Percentiles rank a stretch among this genome's conserved stretches.
phyloP scores from a whole-genome alignment of 2,113 vertebrate genomes.

The Nannospalax galili region DNA sequence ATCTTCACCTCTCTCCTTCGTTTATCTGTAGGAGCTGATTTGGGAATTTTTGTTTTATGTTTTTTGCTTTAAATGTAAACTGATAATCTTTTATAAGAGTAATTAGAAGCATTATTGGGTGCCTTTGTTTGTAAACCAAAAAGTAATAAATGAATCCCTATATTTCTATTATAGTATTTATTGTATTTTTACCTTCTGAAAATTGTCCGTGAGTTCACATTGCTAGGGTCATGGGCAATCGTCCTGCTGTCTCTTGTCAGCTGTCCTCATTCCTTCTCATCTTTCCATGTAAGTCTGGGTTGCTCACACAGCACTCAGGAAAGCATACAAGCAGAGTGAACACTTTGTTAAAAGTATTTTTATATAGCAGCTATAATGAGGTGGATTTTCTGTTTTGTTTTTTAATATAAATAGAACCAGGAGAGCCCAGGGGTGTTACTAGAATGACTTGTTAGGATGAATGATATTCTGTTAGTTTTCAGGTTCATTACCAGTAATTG shows the following conservation, averaged over 20 bases:
- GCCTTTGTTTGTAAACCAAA: constrained; percentile 97
- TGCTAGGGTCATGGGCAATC: neutral
- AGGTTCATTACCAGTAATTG: neutral
- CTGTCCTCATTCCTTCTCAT: constrained; percentile 25
- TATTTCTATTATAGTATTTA: constrained; percentile 80
- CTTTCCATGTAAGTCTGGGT: constrained; percentile 53
- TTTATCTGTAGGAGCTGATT: constrained; percentile 62
- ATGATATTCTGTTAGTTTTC: constrained; percentile 17
- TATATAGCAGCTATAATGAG: constrained; percentile 48
- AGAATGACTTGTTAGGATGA: neutral
- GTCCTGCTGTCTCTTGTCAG: neutral
- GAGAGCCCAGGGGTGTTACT: neutral
- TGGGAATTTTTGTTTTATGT: constrained; percentile 77
- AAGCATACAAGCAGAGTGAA: neutral
- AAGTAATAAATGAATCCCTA: constrained; percentile 89
- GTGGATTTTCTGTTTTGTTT: constrained; percentile 14
- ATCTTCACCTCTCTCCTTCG: constrained; percentile 70
- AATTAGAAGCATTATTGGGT: constrained; percentile 88
- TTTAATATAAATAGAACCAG: neutral
- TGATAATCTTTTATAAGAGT: constrained; percentile 85
- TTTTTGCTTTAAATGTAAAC: constrained; percentile 83
- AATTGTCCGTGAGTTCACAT: constrained; percentile 37
- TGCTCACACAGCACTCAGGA: constrained; percentile 27
- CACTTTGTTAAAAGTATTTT: constrained; percentile 52
- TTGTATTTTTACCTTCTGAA: constrained; percentile 73